A percentile compares a stretch with the other conserved stretches of the same genome.
Evolutionary conservation across 2,113 vertebrate genomes (phyloP).

Genomic region (Ivindomyrus marchei): DNA sequence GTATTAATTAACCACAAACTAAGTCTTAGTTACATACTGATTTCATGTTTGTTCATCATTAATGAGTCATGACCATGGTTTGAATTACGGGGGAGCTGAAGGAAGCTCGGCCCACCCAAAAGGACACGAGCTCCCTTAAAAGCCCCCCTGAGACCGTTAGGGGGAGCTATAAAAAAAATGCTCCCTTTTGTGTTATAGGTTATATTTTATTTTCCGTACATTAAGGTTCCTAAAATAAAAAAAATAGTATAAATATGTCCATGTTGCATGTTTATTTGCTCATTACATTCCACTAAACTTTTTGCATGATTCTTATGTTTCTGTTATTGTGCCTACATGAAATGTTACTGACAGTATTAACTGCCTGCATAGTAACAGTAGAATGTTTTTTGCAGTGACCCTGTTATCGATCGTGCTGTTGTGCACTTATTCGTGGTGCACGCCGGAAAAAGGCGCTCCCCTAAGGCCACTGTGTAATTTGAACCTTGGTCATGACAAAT

Average conservation of each 20-base stretch:
- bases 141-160: too few species aligned
- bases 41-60: too few species aligned
- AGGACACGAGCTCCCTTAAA: too few species aligned
- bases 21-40: background rate
- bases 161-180: too few species aligned
- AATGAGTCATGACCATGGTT: too few species aligned
- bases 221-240: background rate
- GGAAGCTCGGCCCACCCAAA: too few species aligned
- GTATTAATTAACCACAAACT: background rate
- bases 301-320: background rate
- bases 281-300: background rate
- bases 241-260: background rate
- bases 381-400: background rate
- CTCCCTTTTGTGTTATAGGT: too few species aligned
- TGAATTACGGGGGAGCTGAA: too few species aligned
- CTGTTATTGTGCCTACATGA: background rate
- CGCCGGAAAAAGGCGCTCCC: too few species aligned
- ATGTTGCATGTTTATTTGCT: background rate
- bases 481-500: background rate
- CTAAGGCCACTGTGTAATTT: background rate
- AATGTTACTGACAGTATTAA: background rate
- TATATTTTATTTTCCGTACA: background rate
- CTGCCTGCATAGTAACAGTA: background rate
- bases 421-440: too few species aligned
- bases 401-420: too few species aligned